Evolutionary conservation across 2,888 invertebrate species (phyloP), one percentile per base, ranked within the genome.

Genomic region (Clitarchus hookeri): DNA sequence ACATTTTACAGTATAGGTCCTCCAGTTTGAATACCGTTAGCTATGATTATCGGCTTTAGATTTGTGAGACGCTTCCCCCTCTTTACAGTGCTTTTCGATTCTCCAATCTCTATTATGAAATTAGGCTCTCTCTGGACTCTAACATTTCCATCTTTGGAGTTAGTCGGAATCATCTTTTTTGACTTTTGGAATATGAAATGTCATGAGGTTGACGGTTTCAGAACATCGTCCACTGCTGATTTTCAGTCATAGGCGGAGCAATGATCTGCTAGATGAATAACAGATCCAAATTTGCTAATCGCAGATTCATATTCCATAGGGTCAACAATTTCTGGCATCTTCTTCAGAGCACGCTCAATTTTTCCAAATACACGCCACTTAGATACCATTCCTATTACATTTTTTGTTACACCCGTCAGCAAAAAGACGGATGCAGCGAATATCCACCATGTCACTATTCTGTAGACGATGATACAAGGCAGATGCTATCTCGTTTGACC

Each of bases 391-490:
- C 84, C 65, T 26, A 84, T 25, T 44, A 84, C 0, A 2, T 84
- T 84, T 54, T 84, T 26, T 84, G 25, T 9, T 84, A 65, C 54
- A 65, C 65, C 65, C 84, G 23, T 84, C 65, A 13, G 84, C 25
- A 77, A 84, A 84, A 1, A 84, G 26, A 44, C 65, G 26, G 65
- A 84, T 77, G 26, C 65, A 65, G 65, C 4, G 54, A 27, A 54
- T 27, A 84, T 6, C 53, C 26, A 13, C 84, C 84, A 84, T 25
- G 27, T 65, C 65, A 65, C n/a, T 65, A 65, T 65, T 65, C 11
- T 65, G n/a, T n/a, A n/a, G n/a, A n/a, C n/a, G n/a, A n/a, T n/a
- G n/a, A n/a, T n/a, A n/a, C n/a, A n/a, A n/a, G n/a, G n/a, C n/a
- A n/a, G n/a, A n/a, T n/a, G n/a, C n/a, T n/a, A n/a, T n/a, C n/a